phyloP scores from a whole-genome alignment of 2,113 vertebrate species.

The Lucifuga dentata region DNA sequence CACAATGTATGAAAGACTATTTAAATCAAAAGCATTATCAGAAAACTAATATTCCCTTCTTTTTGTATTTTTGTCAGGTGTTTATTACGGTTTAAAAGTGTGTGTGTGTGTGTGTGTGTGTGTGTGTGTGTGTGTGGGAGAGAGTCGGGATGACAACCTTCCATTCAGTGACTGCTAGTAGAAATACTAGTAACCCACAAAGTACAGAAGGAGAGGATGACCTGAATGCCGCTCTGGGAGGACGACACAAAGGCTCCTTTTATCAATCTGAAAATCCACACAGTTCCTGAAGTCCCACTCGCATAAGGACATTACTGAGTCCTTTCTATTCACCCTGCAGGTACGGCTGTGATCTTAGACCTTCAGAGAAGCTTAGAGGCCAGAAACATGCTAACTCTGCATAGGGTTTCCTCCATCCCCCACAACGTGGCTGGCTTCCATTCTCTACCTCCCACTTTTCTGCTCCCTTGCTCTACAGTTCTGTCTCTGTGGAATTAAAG shows the following conservation, averaged over 20 bases:
- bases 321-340: constrained; percentile 24
- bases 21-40: too few relatives aligned
- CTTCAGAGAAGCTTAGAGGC: constrained; percentile 27
- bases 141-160: too few relatives aligned
- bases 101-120: not conserved
- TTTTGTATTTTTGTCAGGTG: too few relatives aligned
- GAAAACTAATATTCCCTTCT: too few relatives aligned
- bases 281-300: not conserved
- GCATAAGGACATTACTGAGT: constrained; percentile 18
- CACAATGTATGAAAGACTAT: too few relatives aligned
- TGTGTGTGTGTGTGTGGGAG: not conserved
- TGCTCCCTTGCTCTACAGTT: constrained; percentile 10
- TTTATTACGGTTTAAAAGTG: too few relatives aligned
- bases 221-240: too few relatives aligned
- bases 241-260: too few relatives aligned
- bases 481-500: constrained; percentile 55
- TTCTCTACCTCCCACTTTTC: not conserved
- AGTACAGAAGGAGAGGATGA: not conserved
- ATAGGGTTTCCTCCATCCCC: constrained; percentile 16
- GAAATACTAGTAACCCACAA: not conserved
- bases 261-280: constrained; percentile 35
- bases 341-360: constrained; percentile 5
- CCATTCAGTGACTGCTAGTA: not conserved
- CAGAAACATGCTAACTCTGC: constrained; percentile 50
- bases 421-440: too few relatives aligned